Conservation (phyloP, 1,140 invertebrate genomes). For the Phocides pigmalion region DNA sequence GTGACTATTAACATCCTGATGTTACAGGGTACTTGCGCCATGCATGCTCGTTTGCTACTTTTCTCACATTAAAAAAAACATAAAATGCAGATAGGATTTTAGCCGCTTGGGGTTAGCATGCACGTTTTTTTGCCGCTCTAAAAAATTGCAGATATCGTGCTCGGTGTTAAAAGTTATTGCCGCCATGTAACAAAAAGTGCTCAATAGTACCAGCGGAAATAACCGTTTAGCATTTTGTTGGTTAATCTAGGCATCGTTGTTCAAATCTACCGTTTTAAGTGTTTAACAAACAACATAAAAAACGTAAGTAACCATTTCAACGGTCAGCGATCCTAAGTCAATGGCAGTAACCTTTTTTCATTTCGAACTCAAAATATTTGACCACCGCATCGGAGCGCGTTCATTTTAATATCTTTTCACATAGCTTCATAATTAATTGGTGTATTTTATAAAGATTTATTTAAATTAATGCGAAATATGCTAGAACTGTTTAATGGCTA, state of each 20-base stretch:
- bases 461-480: constrained; percentile 40
- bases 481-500: constrained; percentile 12
- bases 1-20: too few species aligned
- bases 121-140: too few species aligned
- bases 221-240: background rate
- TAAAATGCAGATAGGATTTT: too few species aligned
- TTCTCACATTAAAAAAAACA: too few species aligned
- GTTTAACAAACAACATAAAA: constrained; percentile 2
- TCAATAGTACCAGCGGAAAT: background rate
- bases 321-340: background rate
- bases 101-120: too few species aligned
- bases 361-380: background rate
- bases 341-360: background rate
- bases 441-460: constrained; percentile 45
- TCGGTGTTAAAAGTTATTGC: too few species aligned
- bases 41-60: too few species aligned
- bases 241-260: background rate
- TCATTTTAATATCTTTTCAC: constrained; percentile 15
- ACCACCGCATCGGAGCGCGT: background rate
- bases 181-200: too few species aligned
- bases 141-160: too few species aligned
- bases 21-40: too few species aligned
- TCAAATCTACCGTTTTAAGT: constrained; percentile 7
- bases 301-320: constrained; percentile 2
- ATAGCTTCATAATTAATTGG: constrained; percentile 17